phyloP scores from a whole-genome alignment of 2,113 vertebrate species.

The Paraplagusia blochii region DNA sequence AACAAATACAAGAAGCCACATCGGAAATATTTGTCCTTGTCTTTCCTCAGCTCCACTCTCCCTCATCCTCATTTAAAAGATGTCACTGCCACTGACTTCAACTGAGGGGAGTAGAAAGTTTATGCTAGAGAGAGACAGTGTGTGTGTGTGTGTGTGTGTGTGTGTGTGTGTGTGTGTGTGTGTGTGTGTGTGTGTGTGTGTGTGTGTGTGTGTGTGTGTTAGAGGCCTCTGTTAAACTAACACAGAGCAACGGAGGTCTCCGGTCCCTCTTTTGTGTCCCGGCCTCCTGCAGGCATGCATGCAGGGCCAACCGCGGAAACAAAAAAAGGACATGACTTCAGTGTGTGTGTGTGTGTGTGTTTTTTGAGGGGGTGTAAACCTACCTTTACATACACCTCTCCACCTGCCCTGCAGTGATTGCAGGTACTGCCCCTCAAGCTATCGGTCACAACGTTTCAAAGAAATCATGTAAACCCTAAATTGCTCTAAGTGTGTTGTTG shows the following conservation, averaged over 20 bases:
- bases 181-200: conserved; percentile 29
- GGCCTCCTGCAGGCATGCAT: conserved; percentile 65
- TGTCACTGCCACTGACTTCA: not conserved
- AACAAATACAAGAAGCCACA: no score
- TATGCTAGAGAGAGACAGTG: conserved; percentile 12
- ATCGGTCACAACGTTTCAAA: conserved; percentile 10
- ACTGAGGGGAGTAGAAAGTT: conserved; percentile 20
- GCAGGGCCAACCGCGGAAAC: conserved; percentile 49
- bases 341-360: not conserved
- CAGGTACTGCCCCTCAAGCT: conserved; percentile 20
- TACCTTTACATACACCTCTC: conserved; percentile 18
- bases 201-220: conserved; percentile 50
- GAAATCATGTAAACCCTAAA: conserved; percentile 9
- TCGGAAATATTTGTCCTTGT: no score
- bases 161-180: conserved; percentile 42
- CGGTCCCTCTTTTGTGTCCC: conserved; percentile 53
- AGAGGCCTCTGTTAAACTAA: conserved; percentile 72
- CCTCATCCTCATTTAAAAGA: not conserved
- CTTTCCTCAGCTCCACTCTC: not conserved
- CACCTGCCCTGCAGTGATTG: conserved; percentile 14
- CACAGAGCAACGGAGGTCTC: conserved; percentile 62
- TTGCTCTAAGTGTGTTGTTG: not conserved
- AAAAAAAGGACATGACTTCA: conserved; percentile 67
- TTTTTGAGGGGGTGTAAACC: conserved; percentile 16
- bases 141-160: conserved; percentile 28